Evolutionary conservation across 2,113 vertebrate species (phyloP), one percentile per base, ranked within the genome.

Genomic region (Larimichthys polyactis): DNA sequence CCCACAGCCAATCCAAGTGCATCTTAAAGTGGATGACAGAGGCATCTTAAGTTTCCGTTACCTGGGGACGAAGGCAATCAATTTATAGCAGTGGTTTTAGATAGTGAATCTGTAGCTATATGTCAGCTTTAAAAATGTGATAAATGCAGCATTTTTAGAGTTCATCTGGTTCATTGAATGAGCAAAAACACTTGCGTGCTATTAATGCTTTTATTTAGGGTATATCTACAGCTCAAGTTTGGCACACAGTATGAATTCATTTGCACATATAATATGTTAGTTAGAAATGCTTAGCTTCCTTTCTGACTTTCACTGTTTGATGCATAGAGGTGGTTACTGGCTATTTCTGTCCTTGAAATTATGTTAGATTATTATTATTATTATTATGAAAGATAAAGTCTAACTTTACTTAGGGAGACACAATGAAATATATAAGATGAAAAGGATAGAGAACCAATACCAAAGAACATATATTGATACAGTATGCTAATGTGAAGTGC

Each of bases 1-100:
- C 89, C 83, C 67, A 78, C 84, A 85, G 85, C 87, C 88, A 84
- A 90, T 92, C 91, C 86, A 81, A 92, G 70, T 72, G 80, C 79
- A 80, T 83, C 80, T 84, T 83, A 79, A 87, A 89, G 71, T 84
- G 73, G 79, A 87, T 85, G 88, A 88, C 83, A 81, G 83, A 75
- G 75, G 78, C 63, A 87, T 85, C 85, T 88, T 91, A 90, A 83
- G 75, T 91, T 87, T 79, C 66, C 64, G 46, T 67, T 81, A 89
- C 83, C 89, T 78, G 65, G 78, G 83, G 79, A 89, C 52, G 67
- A 55, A 86, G 80, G 62, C 80, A 89, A 88, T 95, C 89, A 90
- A 89, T 92, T 89, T 83, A 74, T 90, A 86, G 74, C 65, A 59
- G 63, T 54, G 73, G 71, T 80, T 85, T 70, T n/a, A 79, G 82